Base-by-base conservation (phyloP, 2,888 invertebrate genomes). In the Seira musarum region DNA sequence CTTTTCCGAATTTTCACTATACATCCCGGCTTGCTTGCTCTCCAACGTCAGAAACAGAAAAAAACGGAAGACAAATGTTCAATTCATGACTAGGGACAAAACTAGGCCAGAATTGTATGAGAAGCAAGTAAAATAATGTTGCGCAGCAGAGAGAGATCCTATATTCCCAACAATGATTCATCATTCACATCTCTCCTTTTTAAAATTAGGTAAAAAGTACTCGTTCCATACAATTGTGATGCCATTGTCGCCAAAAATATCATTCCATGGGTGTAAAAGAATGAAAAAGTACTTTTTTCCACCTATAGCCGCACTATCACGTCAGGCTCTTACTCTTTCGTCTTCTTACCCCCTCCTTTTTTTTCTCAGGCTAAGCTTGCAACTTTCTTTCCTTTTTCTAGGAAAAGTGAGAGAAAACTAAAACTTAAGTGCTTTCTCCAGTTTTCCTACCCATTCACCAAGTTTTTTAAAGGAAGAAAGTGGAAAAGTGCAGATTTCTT, bases 1-100 rank as follows among this genome's bases (percentile, higher is more conserved):
- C n/a, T n/a, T n/a, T n/a, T n/a, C n/a, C n/a, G n/a, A n/a, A n/a
- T n/a, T n/a, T n/a, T n/a, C n/a, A n/a, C n/a, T n/a, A n/a, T n/a
- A n/a, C n/a, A n/a, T n/a, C n/a, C n/a, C n/a, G n/a, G n/a, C n/a
- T n/a, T n/a, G n/a, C n/a, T n/a, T n/a, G n/a, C n/a, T n/a, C n/a
- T n/a, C n/a, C n/a, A n/a, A 65, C 70, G 76, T 76, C 76, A 76
- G 57, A 53, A 70, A 15, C 76, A 76, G 76, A 76, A 76, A 75
- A 68, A 70, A 76, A 76, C 70, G 70, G 69, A 76, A 69, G 76
- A 76, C 70, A 76, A 65, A 76, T 76, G 76, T 76, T 76, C 69
- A 53, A 70, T 64, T 76, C 76, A 76, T 76, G 76, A 76, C 76
- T 76, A 65, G 70, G 65, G 76, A 76, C 76, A 76, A 70, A 76